Evolutionary conservation across 1,140 invertebrate species (phyloP), one percentile per base, ranked within the genome.

Genomic region (Pinna nobilis): DNA sequence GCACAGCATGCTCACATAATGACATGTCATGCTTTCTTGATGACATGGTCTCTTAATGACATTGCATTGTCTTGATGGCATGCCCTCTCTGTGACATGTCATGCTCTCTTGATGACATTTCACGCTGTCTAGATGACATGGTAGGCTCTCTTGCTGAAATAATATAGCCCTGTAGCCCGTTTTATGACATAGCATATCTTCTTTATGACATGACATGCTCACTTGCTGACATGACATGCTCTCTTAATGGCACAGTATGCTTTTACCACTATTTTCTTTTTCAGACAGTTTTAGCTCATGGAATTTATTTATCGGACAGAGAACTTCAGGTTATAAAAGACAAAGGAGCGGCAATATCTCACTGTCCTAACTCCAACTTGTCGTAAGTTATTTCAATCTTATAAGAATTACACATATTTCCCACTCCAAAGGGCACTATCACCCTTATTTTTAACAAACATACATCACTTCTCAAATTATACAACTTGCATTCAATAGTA

Each of bases 281-380:
- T 61, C 81, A 94, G 92, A 94, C 93, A 20, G 84, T 94, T 25
- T 88, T 97, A 89, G 96, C 95, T 3, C 96, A 98, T 87, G 94
- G 92, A 20, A 90, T 97, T 35, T 91, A 96, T 88, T 87, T 97
- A 20, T 89, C 88, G 25, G 92, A 95, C 50, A 87, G 90, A 7
- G 96, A 97, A 88, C 89, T 95, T 9, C 74, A 89, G n/a, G 69
- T 94, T 13, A 83, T 98, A n/a, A 90, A 89, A 33, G 68, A 90
- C 25, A 90, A 90, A 55, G 91, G 91, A 4, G 91, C 92, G 15
- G 92, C 94, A 2, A 87, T 97, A 11, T 92, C 94, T 3, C 96
- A 97, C 86, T 98, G 96, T 87, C 95, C 96, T 0, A 92, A 93
- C 49, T 97, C 96, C 7, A 98, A 98, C 87, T 93, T 93, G 13